Conservation (phyloP, 2,113 vertebrate genomes). For the Hydrochoerus hydrochaeris region DNA sequence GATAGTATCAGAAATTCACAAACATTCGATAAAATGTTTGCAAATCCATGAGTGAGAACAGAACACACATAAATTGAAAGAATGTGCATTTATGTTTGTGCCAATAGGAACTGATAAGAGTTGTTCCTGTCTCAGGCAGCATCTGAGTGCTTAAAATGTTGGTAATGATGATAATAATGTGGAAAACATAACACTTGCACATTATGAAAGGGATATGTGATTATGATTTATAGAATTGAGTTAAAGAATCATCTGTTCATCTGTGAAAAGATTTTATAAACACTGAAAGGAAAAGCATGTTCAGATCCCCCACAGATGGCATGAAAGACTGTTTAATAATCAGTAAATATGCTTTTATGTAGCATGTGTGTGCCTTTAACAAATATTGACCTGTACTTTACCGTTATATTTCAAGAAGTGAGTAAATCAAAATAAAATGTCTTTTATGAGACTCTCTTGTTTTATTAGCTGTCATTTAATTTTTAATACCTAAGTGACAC, state of each 20-base stretch:
- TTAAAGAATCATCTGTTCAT: conserved; percentile 42
- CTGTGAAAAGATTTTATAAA: conserved; percentile 50
- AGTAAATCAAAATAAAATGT: conserved; percentile 86
- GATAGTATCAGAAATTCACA: background rate
- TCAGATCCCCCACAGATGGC: background rate
- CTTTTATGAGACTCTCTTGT: conserved; percentile 84
- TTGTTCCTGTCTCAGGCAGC: background rate
- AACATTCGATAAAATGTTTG: background rate
- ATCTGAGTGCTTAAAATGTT: background rate
- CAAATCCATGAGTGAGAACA: background rate
- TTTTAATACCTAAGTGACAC: conserved; percentile 91
- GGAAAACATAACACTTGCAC: background rate
- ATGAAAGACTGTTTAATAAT: background rate
- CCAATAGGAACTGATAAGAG: background rate
- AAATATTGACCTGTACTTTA: conserved; percentile 80
- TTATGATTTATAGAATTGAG: conserved; percentile 67
- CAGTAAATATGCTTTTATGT: conserved; percentile 40
- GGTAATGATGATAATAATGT: background rate
- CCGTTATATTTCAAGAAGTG: conserved; percentile 77
- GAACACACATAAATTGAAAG: background rate
- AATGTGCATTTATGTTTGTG: background rate
- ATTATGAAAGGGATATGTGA: background rate
- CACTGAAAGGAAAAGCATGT: conserved; percentile 2
- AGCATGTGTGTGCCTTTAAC: conserved; percentile 74
- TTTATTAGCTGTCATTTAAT: conserved; percentile 91